Percentiles rank a stretch among this genome's conserved stretches.
Evolutionary conservation across 2,113 vertebrate genomes (phyloP).

Genomic region (Amazona guildingii): DNA sequence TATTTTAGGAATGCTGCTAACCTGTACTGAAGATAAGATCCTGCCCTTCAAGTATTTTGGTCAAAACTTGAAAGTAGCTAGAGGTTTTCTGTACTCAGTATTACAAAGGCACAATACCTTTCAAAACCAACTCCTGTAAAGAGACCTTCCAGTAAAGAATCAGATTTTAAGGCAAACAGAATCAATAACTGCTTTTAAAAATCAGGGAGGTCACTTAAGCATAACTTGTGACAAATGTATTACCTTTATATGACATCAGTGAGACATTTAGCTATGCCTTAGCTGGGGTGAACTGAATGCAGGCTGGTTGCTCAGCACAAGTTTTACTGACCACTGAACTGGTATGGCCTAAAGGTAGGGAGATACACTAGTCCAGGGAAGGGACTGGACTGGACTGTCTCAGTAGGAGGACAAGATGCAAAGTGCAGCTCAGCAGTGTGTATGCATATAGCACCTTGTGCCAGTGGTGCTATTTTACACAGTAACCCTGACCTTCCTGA

Average conservation of each 20-base stretch:
- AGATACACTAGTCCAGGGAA: background rate
- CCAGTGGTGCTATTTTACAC: rapidly evolving
- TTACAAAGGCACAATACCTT: background rate
- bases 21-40: background rate
- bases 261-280: background rate
- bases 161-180: background rate
- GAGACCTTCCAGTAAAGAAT: background rate
- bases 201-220: background rate
- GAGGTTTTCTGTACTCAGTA: background rate
- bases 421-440: background rate
- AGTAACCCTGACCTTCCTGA: background rate
- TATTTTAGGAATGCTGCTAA: background rate
- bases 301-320: background rate
- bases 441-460: background rate
- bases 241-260: background rate
- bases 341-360: background rate
- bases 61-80: background rate
- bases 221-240: background rate
- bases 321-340: background rate
- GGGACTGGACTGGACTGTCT: background rate
- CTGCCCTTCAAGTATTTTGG: background rate
- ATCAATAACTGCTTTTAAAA: background rate
- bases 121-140: background rate
- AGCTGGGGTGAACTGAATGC: background rate
- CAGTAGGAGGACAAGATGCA: background rate